Evolutionary conservation across 1,140 invertebrate species (phyloP).

Genomic region (Zelostemma sp.): DNA sequence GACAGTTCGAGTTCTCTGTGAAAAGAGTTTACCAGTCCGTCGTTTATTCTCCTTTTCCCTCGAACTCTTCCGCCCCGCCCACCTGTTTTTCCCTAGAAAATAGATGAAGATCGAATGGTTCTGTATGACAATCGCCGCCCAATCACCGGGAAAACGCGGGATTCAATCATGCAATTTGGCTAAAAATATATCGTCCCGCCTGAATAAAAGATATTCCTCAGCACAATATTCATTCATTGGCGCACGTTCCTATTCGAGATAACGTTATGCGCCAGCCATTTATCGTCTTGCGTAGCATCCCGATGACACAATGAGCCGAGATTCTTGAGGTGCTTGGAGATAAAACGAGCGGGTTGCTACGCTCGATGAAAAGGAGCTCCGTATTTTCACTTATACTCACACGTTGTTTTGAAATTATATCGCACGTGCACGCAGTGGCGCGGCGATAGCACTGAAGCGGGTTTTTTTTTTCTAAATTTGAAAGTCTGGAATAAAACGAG

Average conservation of each 20-base stretch:
- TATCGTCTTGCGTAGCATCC: too few species aligned
- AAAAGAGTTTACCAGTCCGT: conserved; percentile 28
- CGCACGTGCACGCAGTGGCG: conserved; percentile 62
- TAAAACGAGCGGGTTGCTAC: too few species aligned
- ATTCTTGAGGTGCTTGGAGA: conserved; percentile 11
- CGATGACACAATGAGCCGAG: too few species aligned
- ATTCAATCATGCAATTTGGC: too few species aligned
- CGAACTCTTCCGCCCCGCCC: background rate
- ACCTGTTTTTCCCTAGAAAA: too few species aligned
- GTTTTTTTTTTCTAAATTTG: conserved; percentile 18
- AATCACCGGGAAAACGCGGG: too few species aligned
- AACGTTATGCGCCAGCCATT: background rate
- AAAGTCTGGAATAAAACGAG: conserved; percentile 44
- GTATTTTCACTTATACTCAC: conserved; percentile 1
- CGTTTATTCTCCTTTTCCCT: conserved; percentile 3
- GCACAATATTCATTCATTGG: conserved; percentile 4
- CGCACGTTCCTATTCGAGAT: conserved; percentile 1
- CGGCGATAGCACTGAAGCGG: conserved; percentile 60
- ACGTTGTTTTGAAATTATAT: conserved; percentile 33
- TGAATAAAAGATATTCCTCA: too few species aligned
- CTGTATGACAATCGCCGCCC: too few species aligned
- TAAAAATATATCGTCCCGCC: too few species aligned
- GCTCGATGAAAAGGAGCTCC: conserved; percentile 16
- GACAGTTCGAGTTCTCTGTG: conserved; percentile 33
- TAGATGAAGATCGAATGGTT: too few species aligned